phyloP scores from a whole-genome alignment of 2,888 invertebrate species.

The Hypena proboscidalis region DNA sequence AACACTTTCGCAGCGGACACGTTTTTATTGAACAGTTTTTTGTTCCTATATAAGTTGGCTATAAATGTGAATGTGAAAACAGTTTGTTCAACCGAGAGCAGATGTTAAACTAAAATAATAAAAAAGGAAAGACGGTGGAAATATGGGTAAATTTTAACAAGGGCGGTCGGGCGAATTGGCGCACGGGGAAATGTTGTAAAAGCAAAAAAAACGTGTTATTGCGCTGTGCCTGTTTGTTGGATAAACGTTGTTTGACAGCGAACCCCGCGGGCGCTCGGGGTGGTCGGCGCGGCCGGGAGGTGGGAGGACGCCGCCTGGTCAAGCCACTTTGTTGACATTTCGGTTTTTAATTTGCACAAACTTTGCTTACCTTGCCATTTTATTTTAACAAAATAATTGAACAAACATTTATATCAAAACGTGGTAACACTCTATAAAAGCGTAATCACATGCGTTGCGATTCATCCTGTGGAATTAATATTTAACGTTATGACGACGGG shows the following conservation, averaged over 20 bases:
- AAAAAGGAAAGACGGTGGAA: constrained; percentile 50
- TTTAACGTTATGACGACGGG: constrained; percentile 53
- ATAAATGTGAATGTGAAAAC: constrained; percentile 17
- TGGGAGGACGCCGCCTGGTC: constrained; percentile 47
- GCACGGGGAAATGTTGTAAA: constrained; percentile 66
- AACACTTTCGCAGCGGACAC: no score
- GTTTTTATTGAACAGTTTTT: no score
- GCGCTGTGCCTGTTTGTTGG: constrained; percentile 70
- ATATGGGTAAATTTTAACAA: constrained; percentile 55
- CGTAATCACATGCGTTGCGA: constrained; percentile 30
- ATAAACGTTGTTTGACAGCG: constrained; percentile 79
- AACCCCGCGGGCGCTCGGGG: constrained; percentile 44
- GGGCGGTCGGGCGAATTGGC: constrained; percentile 55
- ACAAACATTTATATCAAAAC: constrained; percentile 16
- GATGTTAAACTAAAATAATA: constrained; percentile 42
- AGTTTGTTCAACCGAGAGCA: constrained; percentile 54
- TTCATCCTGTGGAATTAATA: constrained; percentile 51
- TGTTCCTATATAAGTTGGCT: constrained; percentile 18
- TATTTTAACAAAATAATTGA: constrained; percentile 45
- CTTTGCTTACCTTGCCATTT: constrained; percentile 36
- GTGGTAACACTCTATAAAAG: constrained; percentile 12
- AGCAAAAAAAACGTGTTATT: constrained; percentile 73
- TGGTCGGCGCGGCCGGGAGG: constrained; percentile 31
- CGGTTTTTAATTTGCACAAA: constrained; percentile 63
- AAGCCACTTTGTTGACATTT: constrained; percentile 68